These are phyloP conservation scores for Junonia oenone DNA, from an alignment of 2,888 invertebrate species.

Conservation along the genomic window DNA sequence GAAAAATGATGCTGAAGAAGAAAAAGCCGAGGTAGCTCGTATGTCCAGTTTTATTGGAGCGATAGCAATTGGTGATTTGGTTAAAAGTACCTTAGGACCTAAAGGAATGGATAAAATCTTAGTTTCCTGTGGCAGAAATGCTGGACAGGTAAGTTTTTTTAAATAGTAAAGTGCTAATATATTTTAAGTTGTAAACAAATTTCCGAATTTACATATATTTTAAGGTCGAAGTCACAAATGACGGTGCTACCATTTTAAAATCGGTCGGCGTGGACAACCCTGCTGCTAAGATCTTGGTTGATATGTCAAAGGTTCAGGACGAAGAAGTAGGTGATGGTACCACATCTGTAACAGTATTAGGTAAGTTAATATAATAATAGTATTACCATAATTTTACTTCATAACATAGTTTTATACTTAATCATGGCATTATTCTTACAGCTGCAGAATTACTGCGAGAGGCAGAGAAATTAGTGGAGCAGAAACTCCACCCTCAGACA, in stretches of 20 bases:
- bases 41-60: constrained; percentile 99
- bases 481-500: constrained; percentile 98
- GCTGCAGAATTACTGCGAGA: constrained; percentile 96
- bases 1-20: constrained; percentile 97
- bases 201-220: constrained; percentile 26
- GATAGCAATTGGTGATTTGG: constrained; percentile 98
- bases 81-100: constrained; percentile 98
- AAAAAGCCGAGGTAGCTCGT: constrained; percentile 97
- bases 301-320: constrained; percentile 98
- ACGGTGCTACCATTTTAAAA: constrained; percentile 98
- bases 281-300: constrained; percentile 98
- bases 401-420: neutral
- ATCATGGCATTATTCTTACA: constrained; percentile 38
- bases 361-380: constrained; percentile 54
- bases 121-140: constrained; percentile 87
- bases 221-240: constrained; percentile 97
- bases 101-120: constrained; percentile 99
- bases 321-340: constrained; percentile 99
- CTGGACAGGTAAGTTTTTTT: constrained; percentile 76
- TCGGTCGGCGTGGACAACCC: constrained; percentile 98
- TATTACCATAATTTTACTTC: neutral
- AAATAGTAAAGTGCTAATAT: neutral
- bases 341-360: constrained; percentile 97
- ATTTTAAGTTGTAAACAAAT: neutral
- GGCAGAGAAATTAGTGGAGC: constrained; percentile 95